Percentiles rank a stretch among this genome's conserved stretches.
Conservation (phyloP, 2,888 invertebrate species). For the Hipparchia semele region DNA sequence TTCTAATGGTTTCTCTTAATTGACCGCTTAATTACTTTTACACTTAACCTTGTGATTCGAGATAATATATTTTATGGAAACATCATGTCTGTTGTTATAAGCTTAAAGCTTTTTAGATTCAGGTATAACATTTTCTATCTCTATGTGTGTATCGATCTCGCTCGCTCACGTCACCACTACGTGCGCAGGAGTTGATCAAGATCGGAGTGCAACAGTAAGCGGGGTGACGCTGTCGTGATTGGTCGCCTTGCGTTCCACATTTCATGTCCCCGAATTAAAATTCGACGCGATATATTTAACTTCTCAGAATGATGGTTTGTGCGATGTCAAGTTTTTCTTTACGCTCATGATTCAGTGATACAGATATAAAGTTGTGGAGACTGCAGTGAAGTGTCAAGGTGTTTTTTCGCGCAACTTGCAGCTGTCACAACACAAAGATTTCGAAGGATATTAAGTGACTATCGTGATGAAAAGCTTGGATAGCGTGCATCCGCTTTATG, state of each 20-base stretch:
- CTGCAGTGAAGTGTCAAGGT: constrained; percentile 49
- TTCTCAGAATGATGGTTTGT: constrained; percentile 59
- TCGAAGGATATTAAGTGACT: constrained; percentile 53
- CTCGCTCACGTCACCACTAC: constrained; percentile 60
- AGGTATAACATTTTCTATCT: constrained; percentile 61
- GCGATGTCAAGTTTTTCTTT: constrained; percentile 56
- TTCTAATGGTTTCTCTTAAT: neutral
- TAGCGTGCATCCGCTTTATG: constrained; percentile 45
- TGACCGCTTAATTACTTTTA: neutral
- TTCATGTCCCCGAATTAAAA: constrained; percentile 64
- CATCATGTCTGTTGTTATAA: constrained; percentile 44
- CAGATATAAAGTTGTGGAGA: constrained; percentile 28
- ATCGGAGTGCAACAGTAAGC: constrained; percentile 72
- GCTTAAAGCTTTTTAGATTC: constrained; percentile 70
- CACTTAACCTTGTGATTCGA: neutral
- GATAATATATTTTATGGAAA: constrained; percentile 12
- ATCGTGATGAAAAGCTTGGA: constrained; percentile 49
- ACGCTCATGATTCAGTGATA: constrained; percentile 35
- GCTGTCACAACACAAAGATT: constrained; percentile 59
- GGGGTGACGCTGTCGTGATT: constrained; percentile 73
- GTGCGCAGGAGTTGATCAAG: constrained; percentile 74
- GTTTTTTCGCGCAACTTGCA: constrained; percentile 56
- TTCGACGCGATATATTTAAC: constrained; percentile 66
- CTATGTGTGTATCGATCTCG: constrained; percentile 54
- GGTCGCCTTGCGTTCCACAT: constrained; percentile 58